Conservation (phyloP, 2,113 vertebrate genomes). For the Alexandromys fortis region DNA sequence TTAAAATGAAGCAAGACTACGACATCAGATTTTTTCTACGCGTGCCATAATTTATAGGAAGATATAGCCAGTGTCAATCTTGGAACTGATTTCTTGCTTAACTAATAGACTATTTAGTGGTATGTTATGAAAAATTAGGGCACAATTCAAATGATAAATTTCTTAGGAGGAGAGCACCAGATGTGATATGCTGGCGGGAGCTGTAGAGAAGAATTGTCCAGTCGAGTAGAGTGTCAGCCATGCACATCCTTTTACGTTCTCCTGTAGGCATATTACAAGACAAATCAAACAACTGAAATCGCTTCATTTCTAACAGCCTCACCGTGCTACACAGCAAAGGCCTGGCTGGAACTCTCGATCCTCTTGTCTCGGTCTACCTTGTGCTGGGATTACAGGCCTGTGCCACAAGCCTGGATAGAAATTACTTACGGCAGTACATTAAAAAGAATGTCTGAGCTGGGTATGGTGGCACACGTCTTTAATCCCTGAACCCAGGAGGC, state of each 20-base stretch:
- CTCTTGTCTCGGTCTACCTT: neutral
- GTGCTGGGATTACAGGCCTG: neutral
- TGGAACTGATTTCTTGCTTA: slow-evolving; percentile 41
- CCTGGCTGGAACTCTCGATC: neutral
- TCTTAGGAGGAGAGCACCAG: neutral
- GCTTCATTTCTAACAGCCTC: neutral
- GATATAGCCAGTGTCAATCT: neutral
- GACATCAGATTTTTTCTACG: neutral
- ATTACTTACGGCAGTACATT: neutral
- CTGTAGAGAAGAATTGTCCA: too few species aligned
- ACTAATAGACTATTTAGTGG: neutral
- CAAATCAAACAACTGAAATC: neutral
- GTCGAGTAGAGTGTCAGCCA: neutral
- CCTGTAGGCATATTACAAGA: neutral
- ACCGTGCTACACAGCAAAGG: too few species aligned
- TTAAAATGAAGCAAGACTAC: slow-evolving; percentile 12
- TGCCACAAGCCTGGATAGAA: neutral
- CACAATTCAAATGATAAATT: slow-evolving; percentile 18
- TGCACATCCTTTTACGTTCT: neutral
- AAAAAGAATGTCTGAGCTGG: too few species aligned
- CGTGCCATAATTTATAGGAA: neutral
- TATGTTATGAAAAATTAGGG: neutral
- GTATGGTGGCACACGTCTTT: neutral
- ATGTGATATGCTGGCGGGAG: neutral
- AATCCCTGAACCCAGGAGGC: neutral